Evolutionary conservation across 2,113 vertebrate species (phyloP).

Genomic region (Eulacestoma nigropectus): DNA sequence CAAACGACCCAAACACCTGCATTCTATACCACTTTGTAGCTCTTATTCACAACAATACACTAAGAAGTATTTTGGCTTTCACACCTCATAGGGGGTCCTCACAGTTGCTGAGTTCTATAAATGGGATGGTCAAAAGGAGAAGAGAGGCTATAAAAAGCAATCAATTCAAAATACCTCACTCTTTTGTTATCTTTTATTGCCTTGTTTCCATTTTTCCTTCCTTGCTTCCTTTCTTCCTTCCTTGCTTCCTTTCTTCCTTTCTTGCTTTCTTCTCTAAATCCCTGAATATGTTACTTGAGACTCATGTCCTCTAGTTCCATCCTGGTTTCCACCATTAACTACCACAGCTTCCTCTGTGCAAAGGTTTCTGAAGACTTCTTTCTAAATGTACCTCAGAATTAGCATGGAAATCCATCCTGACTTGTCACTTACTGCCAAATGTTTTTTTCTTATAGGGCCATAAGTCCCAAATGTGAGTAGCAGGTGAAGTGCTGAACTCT

Average conservation of each 20-base stretch:
- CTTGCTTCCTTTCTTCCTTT: neutral
- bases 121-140: neutral
- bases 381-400: neutral
- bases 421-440: neutral
- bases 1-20: neutral
- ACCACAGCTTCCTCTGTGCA: neutral
- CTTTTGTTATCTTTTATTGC: neutral
- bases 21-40: neutral
- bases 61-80: neutral
- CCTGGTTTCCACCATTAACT: neutral
- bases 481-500: neutral
- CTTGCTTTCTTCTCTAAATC: neutral
- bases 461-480: neutral
- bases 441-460: neutral
- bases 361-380: neutral
- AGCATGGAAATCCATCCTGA: neutral
- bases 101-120: neutral
- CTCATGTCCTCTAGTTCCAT: neutral
- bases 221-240: neutral
- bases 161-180: neutral
- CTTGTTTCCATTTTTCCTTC: neutral
- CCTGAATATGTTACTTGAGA: neutral
- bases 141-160: neutral
- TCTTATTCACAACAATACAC: neutral
- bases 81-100: accelerated